These are phyloP conservation scores for Proteles cristata DNA, from an alignment of 2,113 vertebrate species.

Conservation along the genomic window DNA sequence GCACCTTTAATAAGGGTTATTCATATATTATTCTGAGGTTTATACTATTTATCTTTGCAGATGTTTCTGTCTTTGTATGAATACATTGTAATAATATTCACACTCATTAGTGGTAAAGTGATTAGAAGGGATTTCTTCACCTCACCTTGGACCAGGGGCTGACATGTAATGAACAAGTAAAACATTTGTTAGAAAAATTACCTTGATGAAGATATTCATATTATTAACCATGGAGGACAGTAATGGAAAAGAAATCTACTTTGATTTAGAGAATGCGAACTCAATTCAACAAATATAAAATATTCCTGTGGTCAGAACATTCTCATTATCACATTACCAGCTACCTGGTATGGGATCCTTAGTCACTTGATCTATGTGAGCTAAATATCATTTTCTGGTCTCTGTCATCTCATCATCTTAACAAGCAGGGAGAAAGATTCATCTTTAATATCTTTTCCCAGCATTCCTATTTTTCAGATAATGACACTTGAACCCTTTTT, in stretches of 20 bases:
- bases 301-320: background rate
- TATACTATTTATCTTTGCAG: background rate
- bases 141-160: background rate
- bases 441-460: background rate
- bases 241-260: background rate
- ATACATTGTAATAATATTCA: background rate
- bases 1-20: background rate
- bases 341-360: background rate
- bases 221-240: background rate
- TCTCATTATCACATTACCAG: background rate
- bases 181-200: background rate
- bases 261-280: background rate
- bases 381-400: background rate
- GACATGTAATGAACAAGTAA: background rate
- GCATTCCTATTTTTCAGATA: background rate
- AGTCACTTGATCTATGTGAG: background rate
- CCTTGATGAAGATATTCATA: background rate
- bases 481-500: background rate
- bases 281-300: background rate
- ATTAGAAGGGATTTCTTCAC: background rate
- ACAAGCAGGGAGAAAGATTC: background rate
- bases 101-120: background rate
- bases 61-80: background rate
- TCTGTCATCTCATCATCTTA: background rate
- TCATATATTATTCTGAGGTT: background rate